Evolutionary conservation across 1,140 invertebrate species (phyloP).

Genomic region (Brachionus koreanus): DNA sequence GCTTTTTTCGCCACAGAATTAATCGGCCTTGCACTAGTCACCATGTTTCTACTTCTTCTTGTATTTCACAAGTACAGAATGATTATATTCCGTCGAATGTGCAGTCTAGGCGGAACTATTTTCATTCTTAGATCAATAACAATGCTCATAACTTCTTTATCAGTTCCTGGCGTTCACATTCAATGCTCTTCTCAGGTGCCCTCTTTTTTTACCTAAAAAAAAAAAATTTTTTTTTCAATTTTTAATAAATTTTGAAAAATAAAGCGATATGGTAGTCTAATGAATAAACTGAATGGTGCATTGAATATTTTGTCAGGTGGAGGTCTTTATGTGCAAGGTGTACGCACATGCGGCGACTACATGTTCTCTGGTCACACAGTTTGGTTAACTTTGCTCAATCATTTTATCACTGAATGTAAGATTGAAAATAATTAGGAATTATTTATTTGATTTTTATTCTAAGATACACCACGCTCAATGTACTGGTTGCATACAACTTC

Average conservation of each 20-base stretch:
- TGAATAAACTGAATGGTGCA: conserved; percentile 68
- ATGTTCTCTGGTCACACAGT: conserved; percentile 99
- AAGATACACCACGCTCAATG: conserved; percentile 87
- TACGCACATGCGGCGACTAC: conserved; percentile 95
- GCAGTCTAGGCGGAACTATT: conserved; percentile 89
- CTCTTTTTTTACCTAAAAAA: conserved; percentile 22
- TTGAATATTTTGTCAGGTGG: conserved; percentile 92
- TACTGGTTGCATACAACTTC: conserved; percentile 90
- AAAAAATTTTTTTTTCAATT: conserved; percentile 29
- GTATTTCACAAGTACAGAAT: conserved; percentile 96
- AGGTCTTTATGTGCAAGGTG: conserved; percentile 94
- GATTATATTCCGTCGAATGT: conserved; percentile 87
- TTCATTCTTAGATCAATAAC: conserved; percentile 93
- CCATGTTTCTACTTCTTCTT: conserved; percentile 81
- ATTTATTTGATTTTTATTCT: too few relatives aligned
- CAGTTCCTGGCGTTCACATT: conserved; percentile 53
- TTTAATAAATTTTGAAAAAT: not conserved
- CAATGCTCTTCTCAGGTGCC: conserved; percentile 18
- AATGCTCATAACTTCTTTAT: conserved; percentile 96
- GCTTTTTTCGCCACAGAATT: conserved; percentile 97
- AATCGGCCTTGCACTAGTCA: conserved; percentile 81
- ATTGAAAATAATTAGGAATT: conserved; percentile 49
- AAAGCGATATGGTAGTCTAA: conserved; percentile 61
- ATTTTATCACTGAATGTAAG: conserved; percentile 99
- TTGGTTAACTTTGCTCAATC: conserved; percentile 90